Conservation (phyloP, 2,888 invertebrate genomes). For the Spodoptera littoralis region DNA sequence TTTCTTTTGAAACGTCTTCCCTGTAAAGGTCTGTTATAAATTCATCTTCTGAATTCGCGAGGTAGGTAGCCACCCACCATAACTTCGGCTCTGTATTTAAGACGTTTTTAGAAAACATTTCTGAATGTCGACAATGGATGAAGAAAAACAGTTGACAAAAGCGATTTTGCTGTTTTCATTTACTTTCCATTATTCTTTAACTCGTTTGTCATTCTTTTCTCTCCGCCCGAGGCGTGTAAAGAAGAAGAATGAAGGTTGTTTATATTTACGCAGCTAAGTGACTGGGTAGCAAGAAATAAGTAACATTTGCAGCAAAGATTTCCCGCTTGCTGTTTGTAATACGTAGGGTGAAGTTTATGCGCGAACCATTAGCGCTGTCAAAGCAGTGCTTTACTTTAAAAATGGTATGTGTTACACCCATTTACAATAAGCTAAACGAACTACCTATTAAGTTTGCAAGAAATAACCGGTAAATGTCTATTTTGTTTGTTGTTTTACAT, state of each 20-base stretch:
- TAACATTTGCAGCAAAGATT: constrained; percentile 73
- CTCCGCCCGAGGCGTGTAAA: constrained; percentile 77
- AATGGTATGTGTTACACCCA: constrained; percentile 29
- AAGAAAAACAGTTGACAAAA: constrained; percentile 82
- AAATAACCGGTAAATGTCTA: constrained; percentile 1
- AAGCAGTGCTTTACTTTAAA: constrained; percentile 45
- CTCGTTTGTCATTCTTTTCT: constrained; percentile 87
- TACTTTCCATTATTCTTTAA: constrained; percentile 87
- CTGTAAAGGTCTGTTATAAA: constrained; percentile 60
- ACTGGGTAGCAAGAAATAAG: constrained; percentile 76
- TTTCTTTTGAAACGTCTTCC: constrained; percentile 54
- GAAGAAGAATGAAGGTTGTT: constrained; percentile 83
- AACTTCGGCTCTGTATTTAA: constrained; percentile 65
- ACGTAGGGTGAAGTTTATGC: constrained; percentile 53
- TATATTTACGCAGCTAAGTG: constrained; percentile 84
- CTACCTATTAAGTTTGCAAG: too few species aligned
- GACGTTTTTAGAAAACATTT: constrained; percentile 69
- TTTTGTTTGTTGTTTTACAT: background rate
- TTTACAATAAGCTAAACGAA: constrained; percentile 26
- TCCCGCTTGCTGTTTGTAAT: constrained; percentile 65
- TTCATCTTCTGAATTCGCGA: constrained; percentile 66
- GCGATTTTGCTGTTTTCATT: constrained; percentile 86
- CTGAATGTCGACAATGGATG: constrained; percentile 73
- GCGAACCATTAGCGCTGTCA: constrained; percentile 51
- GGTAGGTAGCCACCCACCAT: constrained; percentile 57